A percentile compares a stretch with the other conserved stretches of the same genome.
phyloP scores from a whole-genome alignment of 2,888 invertebrate genomes.

The Gasteruption jaculator region DNA sequence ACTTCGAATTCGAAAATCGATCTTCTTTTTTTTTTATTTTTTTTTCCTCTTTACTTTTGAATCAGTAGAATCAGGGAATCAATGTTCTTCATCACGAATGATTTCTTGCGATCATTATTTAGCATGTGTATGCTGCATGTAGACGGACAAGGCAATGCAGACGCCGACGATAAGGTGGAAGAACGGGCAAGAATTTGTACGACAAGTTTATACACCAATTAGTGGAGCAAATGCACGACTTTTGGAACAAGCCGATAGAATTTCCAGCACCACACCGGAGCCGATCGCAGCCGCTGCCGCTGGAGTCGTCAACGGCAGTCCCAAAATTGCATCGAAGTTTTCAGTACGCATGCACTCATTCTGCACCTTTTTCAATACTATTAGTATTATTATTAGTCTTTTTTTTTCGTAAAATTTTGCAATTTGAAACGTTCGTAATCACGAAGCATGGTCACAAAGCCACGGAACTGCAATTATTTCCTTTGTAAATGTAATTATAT shows the following conservation, averaged over 20 bases:
- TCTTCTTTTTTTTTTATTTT: no score
- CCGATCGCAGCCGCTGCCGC: no score
- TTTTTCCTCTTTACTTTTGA: no score
- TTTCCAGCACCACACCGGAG: slow-evolving; percentile 43
- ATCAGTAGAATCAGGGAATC: no score
- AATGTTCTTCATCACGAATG: slow-evolving; percentile 35
- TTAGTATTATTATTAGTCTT: no score
- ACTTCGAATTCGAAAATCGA: no score
- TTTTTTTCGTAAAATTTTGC: no score
- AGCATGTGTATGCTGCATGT: slow-evolving; percentile 51
- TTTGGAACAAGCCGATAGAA: slow-evolving; percentile 45
- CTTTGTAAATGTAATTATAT: no score
- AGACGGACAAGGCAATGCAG: slow-evolving; percentile 43
- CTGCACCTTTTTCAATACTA: slow-evolving; percentile 26
- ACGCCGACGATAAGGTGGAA: slow-evolving; percentile 44
- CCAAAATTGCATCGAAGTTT: slow-evolving; percentile 38
- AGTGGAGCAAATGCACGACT: slow-evolving; percentile 44
- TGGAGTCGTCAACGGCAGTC: slow-evolving; percentile 39
- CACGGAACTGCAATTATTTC: no score
- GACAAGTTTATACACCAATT: slow-evolving; percentile 41
- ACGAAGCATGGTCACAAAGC: no score
- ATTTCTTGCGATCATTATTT: slow-evolving; percentile 39
- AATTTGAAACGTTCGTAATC: no score
- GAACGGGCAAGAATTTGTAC: slow-evolving; percentile 47
- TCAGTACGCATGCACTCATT: slow-evolving; percentile 50